These are phyloP conservation scores for Achroia grisella DNA, from an alignment of 1,140 invertebrate genomes.

Conservation along the genomic window DNA sequence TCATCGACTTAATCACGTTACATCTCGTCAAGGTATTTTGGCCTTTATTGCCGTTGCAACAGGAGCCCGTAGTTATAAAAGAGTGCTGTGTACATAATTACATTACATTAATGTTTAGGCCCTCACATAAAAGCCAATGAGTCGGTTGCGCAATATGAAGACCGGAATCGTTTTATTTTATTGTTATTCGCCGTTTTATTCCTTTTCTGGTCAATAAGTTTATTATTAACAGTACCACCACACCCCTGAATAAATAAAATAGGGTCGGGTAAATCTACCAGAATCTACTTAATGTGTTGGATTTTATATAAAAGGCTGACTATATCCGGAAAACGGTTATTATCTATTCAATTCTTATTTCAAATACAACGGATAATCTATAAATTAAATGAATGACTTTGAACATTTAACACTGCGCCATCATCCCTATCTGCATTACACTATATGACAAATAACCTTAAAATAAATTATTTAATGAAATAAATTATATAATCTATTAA, in stretches of 20 bases:
- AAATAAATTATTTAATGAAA: too few species aligned
- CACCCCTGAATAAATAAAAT: constrained; percentile 12
- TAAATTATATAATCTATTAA: too few species aligned
- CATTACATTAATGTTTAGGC: constrained; percentile 26
- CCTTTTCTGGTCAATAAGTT: constrained; percentile 20
- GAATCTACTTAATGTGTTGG: too few species aligned
- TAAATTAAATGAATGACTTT: too few species aligned
- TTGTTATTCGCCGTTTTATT: constrained; percentile 31
- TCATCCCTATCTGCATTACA: too few species aligned
- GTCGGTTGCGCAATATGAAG: constrained; percentile 24
- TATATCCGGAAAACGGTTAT: too few species aligned
- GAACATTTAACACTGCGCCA: too few species aligned
- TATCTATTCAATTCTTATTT: too few species aligned
- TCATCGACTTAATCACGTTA: background rate
- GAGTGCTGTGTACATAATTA: constrained; percentile 19
- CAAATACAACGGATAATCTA: too few species aligned
- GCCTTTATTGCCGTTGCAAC: background rate
- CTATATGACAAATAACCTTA: too few species aligned
- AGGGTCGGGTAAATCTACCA: constrained; percentile 6
- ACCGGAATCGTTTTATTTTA: constrained; percentile 40
- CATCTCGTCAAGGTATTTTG: background rate
- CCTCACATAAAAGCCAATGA: constrained; percentile 38
- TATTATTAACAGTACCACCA: constrained; percentile 6
- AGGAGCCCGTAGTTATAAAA: constrained; percentile 2
- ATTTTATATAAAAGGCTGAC: too few species aligned